A percentile compares a stretch with the other conserved stretches of the same genome.
Evolutionary conservation across 1,140 invertebrate species (phyloP).

Genomic region (Oryzaephilus surinamensis): DNA sequence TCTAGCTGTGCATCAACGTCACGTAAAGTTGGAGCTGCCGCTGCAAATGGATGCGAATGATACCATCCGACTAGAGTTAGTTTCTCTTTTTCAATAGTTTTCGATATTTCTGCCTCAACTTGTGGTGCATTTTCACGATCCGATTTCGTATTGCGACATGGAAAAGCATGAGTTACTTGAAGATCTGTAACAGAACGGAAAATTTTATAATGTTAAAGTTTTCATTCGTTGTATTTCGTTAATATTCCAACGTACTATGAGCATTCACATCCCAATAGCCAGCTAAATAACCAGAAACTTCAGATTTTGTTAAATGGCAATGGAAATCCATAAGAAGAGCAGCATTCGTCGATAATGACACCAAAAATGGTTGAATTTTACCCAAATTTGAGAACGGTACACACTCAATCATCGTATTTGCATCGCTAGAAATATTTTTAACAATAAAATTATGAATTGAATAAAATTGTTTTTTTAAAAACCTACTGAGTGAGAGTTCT

Average conservation of each 20-base stretch:
- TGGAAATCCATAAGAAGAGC: slow-evolving; percentile 86
- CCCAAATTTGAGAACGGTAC: slow-evolving; percentile 76
- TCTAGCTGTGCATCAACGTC: slow-evolving; percentile 89
- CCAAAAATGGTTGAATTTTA: slow-evolving; percentile 84
- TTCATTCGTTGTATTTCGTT: not conserved
- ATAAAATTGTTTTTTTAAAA: slow-evolving; percentile 2
- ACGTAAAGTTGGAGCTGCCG: slow-evolving; percentile 76
- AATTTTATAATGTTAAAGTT: not conserved
- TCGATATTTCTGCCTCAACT: slow-evolving; percentile 71
- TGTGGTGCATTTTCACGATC: slow-evolving; percentile 61
- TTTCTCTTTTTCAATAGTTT: slow-evolving; percentile 68
- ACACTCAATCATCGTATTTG: slow-evolving; percentile 78
- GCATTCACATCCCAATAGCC: slow-evolving; percentile 90
- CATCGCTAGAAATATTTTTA: slow-evolving; percentile 54
- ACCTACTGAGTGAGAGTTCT: slow-evolving; percentile 59
- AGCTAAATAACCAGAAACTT: slow-evolving; percentile 89
- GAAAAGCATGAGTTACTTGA: slow-evolving; percentile 79
- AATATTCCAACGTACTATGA: slow-evolving; percentile 62
- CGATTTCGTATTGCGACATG: slow-evolving; percentile 70
- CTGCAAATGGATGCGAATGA: slow-evolving; percentile 86
- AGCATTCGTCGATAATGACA: slow-evolving; percentile 81
- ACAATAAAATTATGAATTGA: no score
- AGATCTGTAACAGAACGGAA: slow-evolving; percentile 51
- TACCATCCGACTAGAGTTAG: slow-evolving; percentile 88
- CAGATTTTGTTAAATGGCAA: slow-evolving; percentile 81